Conservation (phyloP, 2,888 invertebrate species). For the Onthophagus sagittarius region DNA sequence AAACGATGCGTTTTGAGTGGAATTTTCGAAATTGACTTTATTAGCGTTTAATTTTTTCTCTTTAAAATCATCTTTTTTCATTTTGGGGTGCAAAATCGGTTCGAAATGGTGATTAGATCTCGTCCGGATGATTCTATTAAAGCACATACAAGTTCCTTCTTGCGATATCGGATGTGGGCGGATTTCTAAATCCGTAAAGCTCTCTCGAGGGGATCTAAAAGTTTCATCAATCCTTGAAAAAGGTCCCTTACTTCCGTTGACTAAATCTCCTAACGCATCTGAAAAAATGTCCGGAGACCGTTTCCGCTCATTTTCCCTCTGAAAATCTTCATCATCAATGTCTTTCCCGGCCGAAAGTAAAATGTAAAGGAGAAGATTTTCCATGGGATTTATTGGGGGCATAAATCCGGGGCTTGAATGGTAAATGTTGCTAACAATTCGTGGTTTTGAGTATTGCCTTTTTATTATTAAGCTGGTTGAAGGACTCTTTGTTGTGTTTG, state of each 20-base stretch:
- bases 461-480: neutral
- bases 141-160: slow-evolving; percentile 23
- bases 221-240: slow-evolving; percentile 12
- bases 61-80: neutral
- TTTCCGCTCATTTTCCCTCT: slow-evolving; percentile 14
- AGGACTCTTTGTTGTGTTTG: neutral
- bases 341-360: slow-evolving; percentile 21
- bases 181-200: slow-evolving; percentile 9
- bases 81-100: neutral
- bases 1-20: neutral
- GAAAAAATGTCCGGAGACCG: slow-evolving; percentile 19
- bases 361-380: slow-evolving; percentile 21
- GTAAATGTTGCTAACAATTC: slow-evolving; percentile 22
- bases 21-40: neutral
- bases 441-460: slow-evolving; percentile 13
- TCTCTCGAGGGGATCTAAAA: neutral
- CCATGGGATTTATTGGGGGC: slow-evolving; percentile 13
- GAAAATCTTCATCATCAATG: slow-evolving; percentile 16
- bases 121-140: slow-evolving; percentile 16
- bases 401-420: slow-evolving; percentile 11
- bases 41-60: neutral
- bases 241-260: slow-evolving; percentile 10
- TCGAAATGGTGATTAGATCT: slow-evolving; percentile 5
- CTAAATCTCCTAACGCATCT: slow-evolving; percentile 7
- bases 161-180: slow-evolving; percentile 16